Base-by-base conservation (phyloP, 1,140 invertebrate species). In the Drosophila lini region DNA sequence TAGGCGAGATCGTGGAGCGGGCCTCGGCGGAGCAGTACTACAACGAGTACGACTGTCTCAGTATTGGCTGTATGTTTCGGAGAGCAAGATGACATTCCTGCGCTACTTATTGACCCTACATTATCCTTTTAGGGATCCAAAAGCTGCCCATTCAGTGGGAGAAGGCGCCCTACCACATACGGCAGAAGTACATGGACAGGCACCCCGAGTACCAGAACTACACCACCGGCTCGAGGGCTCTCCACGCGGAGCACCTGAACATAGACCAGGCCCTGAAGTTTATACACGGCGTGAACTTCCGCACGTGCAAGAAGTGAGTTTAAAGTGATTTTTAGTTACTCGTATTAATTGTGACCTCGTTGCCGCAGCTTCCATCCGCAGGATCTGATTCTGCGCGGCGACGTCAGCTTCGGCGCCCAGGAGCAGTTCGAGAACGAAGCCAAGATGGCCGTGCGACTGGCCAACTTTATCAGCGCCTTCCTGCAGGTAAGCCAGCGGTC, bases 391-490 rank as follows among this genome's bases (percentile, higher is more conserved):
- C 91, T 98, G 36, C 95, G 95, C 59, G 97, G 98, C 6, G 97
- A 98, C 91, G 95, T 98, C 50, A 95, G 95, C 34, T 98, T 93
- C 91, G 98, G 98, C 1, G 96, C 96, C 1, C 95, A 97, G 75
- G 95, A 96, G 64, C 98, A 98, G 92, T 98, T 98, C 91, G 96
- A 97, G 88, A 98, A 98, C 90, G 97, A 99, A 94, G 98, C 98
- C 6, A 96, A 98, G 92, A 98, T 98, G 95, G 98, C 98, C 2
- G 94, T 98, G 9, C 94, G 98, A 58, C 93, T 99, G 56, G 97
- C 98, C 0, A 99, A 99, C 92, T 99, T 99, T 91, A 96, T 99
- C 53, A 98, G 97, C 90, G 96, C 96, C 16, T 99, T 98, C 92
- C 93, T 98, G 67, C 98, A 99, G 94, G 95, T 97, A 91, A 80